Evolutionary conservation across 2,888 invertebrate species (phyloP), one percentile per base, ranked within the genome.

Genomic region (Oithona nana): DNA sequence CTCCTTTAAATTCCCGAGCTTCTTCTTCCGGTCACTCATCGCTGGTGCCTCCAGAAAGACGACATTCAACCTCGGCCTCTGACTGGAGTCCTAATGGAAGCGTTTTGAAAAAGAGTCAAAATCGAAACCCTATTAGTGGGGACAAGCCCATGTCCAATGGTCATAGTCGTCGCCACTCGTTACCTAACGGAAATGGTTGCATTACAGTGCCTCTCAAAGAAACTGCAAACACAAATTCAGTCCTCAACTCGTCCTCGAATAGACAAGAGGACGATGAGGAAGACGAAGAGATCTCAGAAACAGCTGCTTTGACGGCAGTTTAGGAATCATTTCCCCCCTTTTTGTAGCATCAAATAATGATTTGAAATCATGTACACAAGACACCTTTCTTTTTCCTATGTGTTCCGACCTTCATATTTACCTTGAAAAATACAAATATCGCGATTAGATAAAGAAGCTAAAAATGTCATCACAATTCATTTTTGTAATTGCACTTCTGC

Each of bases 1-100:
- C 28, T 24, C 29, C 57, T 2, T 28, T 57, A 4, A 8, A 49
- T 24, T 50, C 49, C 22, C 22, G 16, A 2, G 57, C 28, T 28
- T 29, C 2, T n/a, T 28, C 28, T 16, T 29, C 24, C 28, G 28
- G 24, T 30, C n/a, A 29, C 11, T 28, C 39, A 11, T 39, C 39
- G 6, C 39, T 39, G 39, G 39, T 39, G 16, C 39, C 39, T 39
- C 39, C 54, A 26, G 54, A 52, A 52, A 24, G 57, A 2, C 57
- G 57, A n/a, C 57, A 57, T 4, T 57, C 57, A 1, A 28, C 57
- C 28, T 57, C 57, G 13, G 57, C 39, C 39, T 39, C 39, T 6
- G 39, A 39, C 39, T 39, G 39, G 39, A 39, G 39, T 39, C n/a
- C n/a, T n/a, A n/a, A n/a, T n/a, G 39, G 16, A 39, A 16, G 39